A percentile compares a stretch with the other conserved stretches of the same genome.
These are phyloP conservation scores for Muntiacus reevesi DNA, from an alignment of 2,113 vertebrate genomes.

Conservation along the genomic window DNA sequence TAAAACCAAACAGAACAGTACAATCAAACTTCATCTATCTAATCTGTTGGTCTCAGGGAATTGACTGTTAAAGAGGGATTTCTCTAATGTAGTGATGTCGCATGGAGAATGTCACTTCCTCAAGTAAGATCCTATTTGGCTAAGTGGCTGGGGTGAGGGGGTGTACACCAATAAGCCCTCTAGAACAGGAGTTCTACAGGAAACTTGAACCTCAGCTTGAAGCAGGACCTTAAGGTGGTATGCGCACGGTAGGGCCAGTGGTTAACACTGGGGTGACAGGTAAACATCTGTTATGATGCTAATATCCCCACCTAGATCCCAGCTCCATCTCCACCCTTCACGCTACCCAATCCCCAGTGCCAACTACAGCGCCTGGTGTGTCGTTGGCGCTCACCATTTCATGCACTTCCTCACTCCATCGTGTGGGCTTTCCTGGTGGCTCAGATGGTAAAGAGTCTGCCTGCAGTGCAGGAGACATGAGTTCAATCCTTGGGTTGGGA, in stretches of 20 bases:
- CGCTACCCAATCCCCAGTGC: not conserved
- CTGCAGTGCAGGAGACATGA: not conserved
- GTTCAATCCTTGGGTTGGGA: not conserved
- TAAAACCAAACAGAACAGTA: not conserved
- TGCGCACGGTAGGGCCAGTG: rapidly evolving
- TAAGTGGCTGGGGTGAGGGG: not conserved
- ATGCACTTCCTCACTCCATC: not conserved
- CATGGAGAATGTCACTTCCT: not conserved
- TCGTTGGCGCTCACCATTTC: rapidly evolving
- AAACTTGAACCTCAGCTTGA: not conserved
- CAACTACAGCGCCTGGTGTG: rapidly evolving
- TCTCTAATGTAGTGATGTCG: not conserved
- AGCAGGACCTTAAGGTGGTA: rapidly evolving
- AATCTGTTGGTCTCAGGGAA: not conserved
- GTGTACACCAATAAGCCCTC: not conserved
- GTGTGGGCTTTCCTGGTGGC: not conserved
- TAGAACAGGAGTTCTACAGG: not conserved
- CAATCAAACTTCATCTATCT: rapidly evolving
- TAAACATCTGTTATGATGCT: not conserved
- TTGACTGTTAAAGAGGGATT: not conserved
- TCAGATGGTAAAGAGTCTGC: not conserved
- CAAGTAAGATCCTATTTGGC: not conserved
- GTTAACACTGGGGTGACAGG: no score
- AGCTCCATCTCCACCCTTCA: not conserved
- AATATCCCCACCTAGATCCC: not conserved